phyloP scores from a whole-genome alignment of 2,888 invertebrate genomes.

The Electrophaes corylata region DNA sequence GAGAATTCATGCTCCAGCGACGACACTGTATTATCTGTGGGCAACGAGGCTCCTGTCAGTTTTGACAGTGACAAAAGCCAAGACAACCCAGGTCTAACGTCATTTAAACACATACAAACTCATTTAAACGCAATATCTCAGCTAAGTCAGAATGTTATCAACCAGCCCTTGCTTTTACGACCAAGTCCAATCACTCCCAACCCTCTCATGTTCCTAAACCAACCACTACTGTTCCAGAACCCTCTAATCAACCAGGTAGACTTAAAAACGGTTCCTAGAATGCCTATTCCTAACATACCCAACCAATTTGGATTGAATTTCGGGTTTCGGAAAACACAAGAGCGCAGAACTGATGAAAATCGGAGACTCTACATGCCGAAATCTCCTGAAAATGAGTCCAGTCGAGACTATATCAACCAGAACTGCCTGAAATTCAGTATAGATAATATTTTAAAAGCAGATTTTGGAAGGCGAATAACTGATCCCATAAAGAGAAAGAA shows the following conservation, averaged over 20 bases:
- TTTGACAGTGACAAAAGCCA: conserved; percentile 56
- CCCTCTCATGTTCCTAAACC: conserved; percentile 79
- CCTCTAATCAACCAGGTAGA: conserved; percentile 71
- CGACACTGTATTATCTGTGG: conserved; percentile 92
- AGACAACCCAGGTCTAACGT: conserved; percentile 71
- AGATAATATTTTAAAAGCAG: conserved; percentile 93
- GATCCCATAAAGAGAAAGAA: conserved; percentile 87
- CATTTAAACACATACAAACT: conserved; percentile 87
- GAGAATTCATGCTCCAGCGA: conserved; percentile 89
- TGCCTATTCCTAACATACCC: conserved; percentile 61
- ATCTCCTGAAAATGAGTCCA: conserved; percentile 69
- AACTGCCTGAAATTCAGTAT: conserved; percentile 90
- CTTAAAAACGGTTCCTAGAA: conserved; percentile 62
- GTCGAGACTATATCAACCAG: conserved; percentile 79
- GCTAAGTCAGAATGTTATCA: conserved; percentile 80
- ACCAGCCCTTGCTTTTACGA: conserved; percentile 71
- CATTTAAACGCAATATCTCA: conserved; percentile 88
- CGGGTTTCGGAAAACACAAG: conserved; percentile 56
- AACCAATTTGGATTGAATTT: conserved; percentile 69
- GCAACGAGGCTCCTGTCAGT: conserved; percentile 87
- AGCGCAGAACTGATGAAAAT: conserved; percentile 65
- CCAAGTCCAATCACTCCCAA: conserved; percentile 80
- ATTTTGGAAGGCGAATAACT: conserved; percentile 90
- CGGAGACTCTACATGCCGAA: conserved; percentile 64
- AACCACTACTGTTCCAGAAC: conserved; percentile 73